These are phyloP conservation scores for Rhinophrynus dorsalis DNA, from an alignment of 2,797 vertebrate species.

Conservation along the genomic window DNA sequence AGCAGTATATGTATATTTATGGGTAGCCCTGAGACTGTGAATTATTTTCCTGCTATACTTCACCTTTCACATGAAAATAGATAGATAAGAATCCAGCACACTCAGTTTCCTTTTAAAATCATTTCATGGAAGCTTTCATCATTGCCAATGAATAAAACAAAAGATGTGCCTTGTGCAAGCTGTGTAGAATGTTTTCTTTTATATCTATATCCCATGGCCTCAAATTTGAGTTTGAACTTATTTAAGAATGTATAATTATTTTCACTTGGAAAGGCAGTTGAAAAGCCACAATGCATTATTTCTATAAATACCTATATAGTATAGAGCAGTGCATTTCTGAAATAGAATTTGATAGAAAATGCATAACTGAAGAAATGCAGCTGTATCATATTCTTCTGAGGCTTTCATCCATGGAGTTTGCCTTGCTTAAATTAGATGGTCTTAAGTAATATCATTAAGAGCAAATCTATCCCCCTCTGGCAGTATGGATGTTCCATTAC, in stretches of 20 bases:
- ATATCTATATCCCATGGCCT: constrained; percentile 29
- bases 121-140: constrained; percentile 45
- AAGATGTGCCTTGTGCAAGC: constrained; percentile 49
- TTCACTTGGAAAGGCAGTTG: constrained; percentile 48
- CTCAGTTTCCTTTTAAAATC: constrained; percentile 53
- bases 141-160: constrained; percentile 56
- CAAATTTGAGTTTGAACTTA: constrained; percentile 48
- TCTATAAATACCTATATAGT: constrained; percentile 36
- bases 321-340: constrained; percentile 41
- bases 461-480: constrained; percentile 18
- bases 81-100: constrained; percentile 29
- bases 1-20: no score
- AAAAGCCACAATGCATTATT: constrained; percentile 50
- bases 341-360: constrained; percentile 36
- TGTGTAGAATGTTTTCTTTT: constrained; percentile 49
- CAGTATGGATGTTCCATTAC: neutral
- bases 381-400: constrained; percentile 29
- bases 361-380: constrained; percentile 39
- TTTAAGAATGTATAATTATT: constrained; percentile 53
- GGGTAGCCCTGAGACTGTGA: neutral
- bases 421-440: constrained; percentile 17
- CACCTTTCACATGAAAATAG: neutral
- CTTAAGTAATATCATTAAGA: constrained; percentile 36
- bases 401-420: constrained; percentile 43
- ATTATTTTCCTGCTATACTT: neutral